Percentiles rank a stretch among this genome's conserved stretches.
Evolutionary conservation across 2,888 invertebrate species (phyloP).

Genomic region (Bombylius major): DNA sequence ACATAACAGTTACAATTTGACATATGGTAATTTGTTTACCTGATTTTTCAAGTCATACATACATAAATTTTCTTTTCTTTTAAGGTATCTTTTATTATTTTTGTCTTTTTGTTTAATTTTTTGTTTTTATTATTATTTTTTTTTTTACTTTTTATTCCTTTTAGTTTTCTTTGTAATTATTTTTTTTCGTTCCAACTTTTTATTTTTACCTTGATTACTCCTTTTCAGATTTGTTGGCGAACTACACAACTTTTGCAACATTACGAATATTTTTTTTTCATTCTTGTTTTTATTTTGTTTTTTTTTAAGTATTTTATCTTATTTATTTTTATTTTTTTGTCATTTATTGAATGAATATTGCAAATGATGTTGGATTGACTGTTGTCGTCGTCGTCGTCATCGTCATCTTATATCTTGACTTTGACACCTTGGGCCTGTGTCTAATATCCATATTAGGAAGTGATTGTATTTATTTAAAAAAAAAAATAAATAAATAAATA

Average conservation of each 20-base stretch:
- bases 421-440: conserved; percentile 6
- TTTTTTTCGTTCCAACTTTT: neutral
- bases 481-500: too few species aligned
- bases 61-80: neutral
- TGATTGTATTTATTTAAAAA: conserved; percentile 1
- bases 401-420: conserved; percentile 2
- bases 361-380: neutral
- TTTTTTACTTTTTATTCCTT: neutral
- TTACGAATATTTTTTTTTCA: too few species aligned
- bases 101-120: neutral
- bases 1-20: neutral
- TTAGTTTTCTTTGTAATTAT: neutral
- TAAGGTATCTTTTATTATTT: neutral
- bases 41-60: neutral
- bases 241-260: too few species aligned
- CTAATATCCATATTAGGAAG: conserved; percentile 2
- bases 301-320: too few species aligned
- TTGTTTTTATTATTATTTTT: neutral
- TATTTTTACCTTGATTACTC: too few species aligned
- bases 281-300: too few species aligned
- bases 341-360: too few species aligned
- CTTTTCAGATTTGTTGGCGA: too few species aligned
- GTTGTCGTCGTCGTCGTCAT: neutral
- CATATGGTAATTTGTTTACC: conserved; percentile 8
- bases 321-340: too few species aligned